Percentiles rank a stretch among this genome's conserved stretches.
Evolutionary conservation across 2,888 invertebrate genomes (phyloP).

Genomic region (Ophion ellenae): DNA sequence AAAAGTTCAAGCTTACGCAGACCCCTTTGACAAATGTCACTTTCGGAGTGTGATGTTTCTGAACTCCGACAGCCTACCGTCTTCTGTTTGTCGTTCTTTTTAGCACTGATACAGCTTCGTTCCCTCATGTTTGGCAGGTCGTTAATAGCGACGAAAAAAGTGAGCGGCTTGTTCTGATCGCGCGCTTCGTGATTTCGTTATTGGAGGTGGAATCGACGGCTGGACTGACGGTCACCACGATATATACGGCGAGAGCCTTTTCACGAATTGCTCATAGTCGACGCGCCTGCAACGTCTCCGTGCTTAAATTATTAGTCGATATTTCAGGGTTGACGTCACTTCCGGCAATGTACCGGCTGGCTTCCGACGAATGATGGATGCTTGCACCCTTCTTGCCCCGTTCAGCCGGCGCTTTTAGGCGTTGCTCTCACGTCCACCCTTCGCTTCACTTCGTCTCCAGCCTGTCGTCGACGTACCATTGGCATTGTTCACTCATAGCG

Average conservation of each 20-base stretch:
- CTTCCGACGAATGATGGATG: constrained; percentile 82
- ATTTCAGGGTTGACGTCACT: constrained; percentile 82
- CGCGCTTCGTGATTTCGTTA: no score
- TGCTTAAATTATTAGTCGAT: constrained; percentile 83
- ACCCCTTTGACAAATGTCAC: neutral
- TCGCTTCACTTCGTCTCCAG: constrained; percentile 35
- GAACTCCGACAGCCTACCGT: neutral
- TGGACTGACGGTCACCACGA: no score
- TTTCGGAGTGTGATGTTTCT: neutral
- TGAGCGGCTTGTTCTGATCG: no score
- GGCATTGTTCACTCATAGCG: constrained; percentile 30
- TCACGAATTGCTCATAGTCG: constrained; percentile 65
- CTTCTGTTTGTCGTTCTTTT: no score
- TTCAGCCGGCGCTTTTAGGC: constrained; percentile 60
- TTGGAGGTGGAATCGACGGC: no score
- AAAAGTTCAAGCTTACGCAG: neutral
- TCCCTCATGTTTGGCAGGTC: no score
- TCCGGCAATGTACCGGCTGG: constrained; percentile 83
- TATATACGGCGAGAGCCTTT: constrained; percentile 37
- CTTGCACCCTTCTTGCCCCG: constrained; percentile 65
- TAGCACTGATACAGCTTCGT: no score
- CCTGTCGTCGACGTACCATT: constrained; percentile 26
- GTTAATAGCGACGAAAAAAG: no score
- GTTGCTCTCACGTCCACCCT: constrained; percentile 44
- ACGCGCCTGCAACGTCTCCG: constrained; percentile 79